Percentiles rank a stretch among this genome's conserved stretches.
phyloP scores from a whole-genome alignment of 1,140 invertebrate genomes.

The Mizuhopecten yessoensis region DNA sequence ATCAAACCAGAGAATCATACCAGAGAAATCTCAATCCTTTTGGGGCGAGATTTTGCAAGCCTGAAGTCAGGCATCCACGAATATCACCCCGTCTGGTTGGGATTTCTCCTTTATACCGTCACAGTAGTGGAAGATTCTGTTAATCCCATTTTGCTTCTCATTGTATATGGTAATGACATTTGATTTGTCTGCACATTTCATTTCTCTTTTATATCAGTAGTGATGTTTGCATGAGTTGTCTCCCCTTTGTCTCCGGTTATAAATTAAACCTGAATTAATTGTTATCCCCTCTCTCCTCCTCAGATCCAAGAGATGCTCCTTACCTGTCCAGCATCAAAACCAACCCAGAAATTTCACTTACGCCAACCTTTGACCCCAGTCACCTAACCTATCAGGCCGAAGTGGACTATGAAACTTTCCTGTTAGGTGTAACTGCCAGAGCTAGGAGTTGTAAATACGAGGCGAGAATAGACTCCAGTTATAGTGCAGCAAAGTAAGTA shows the following conservation, averaged over 20 bases:
- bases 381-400: constrained; percentile 75
- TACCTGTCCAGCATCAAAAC: constrained; percentile 76
- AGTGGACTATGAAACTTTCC: constrained; percentile 78
- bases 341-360: constrained; percentile 73
- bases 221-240: background rate
- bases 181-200: no score
- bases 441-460: constrained; percentile 80
- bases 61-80: no score
- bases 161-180: no score
- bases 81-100: no score
- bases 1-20: no score
- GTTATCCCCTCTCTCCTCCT: constrained; percentile 41
- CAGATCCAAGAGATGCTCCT: constrained; percentile 70
- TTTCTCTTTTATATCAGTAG: no score
- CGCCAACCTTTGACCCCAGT: constrained; percentile 78
- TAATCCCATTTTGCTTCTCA: no score
- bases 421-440: constrained; percentile 76
- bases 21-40: no score
- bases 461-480: constrained; percentile 80
- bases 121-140: no score
- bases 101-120: no score
- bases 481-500: constrained; percentile 78
- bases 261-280: background rate
- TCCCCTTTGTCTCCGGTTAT: background rate
- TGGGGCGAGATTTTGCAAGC: no score